Conservation (phyloP, 2,113 vertebrate species). For the Coturnix japonica region DNA sequence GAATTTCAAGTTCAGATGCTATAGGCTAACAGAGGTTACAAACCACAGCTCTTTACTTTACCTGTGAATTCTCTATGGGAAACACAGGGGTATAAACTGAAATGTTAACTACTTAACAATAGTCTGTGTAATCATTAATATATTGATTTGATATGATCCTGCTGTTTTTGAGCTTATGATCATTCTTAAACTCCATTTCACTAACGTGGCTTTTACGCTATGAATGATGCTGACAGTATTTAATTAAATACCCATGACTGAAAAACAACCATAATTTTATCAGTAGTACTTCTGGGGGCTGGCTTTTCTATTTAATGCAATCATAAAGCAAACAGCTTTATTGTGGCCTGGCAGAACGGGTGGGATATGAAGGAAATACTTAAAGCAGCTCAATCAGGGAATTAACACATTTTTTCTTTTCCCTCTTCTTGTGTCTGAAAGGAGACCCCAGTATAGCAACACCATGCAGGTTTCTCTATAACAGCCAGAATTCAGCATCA, state of each 20-base stretch:
- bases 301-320: not conserved
- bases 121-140: not conserved
- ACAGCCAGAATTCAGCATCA: not conserved
- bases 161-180: slow-evolving; percentile 26
- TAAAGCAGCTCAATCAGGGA: not conserved
- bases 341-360: not conserved
- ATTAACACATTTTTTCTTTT: not conserved
- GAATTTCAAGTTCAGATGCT: not conserved
- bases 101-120: not conserved
- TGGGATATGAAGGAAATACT: not conserved
- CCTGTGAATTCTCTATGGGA: not conserved
- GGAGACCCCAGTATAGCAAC: not conserved
- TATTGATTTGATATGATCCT: not conserved
- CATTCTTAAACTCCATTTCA: slow-evolving; percentile 21
- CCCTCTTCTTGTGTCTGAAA: not conserved
- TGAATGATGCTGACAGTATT: not conserved
- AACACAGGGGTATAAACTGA: not conserved
- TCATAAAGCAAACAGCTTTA: not conserved
- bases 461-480: not conserved
- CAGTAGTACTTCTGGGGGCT: not conserved
- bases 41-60: not conserved
- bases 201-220: not conserved
- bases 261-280: not conserved
- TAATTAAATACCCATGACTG: not conserved
- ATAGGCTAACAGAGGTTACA: slow-evolving; percentile 16